Percentiles rank a stretch among this genome's conserved stretches.
These are phyloP conservation scores for Melanophora roralis DNA, from an alignment of 2,888 invertebrate species.

Conservation along the genomic window DNA sequence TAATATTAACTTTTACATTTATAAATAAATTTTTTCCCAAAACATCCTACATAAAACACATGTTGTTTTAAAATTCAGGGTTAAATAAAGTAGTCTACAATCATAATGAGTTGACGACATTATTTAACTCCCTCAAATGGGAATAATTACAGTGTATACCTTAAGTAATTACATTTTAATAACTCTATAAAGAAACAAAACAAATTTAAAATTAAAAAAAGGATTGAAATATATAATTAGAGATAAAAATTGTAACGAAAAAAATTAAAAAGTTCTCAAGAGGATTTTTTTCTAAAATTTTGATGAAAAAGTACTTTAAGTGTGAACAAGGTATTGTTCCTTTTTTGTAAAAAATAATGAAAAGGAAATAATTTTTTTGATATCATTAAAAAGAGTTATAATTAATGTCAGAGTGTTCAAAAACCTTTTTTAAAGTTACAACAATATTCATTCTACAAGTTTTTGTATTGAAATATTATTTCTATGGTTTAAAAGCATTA, in stretches of 20 bases:
- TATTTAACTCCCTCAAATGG: not conserved
- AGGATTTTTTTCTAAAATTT: not conserved
- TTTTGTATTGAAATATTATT: too few relatives aligned
- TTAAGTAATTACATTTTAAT: conserved; percentile 15
- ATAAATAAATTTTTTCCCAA: too few relatives aligned
- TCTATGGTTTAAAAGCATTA: too few relatives aligned
- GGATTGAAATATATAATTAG: not conserved
- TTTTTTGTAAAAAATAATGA: not conserved
- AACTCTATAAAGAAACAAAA: not conserved
- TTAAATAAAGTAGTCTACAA: not conserved
- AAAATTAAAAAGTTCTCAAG: not conserved
- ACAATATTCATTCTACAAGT: too few relatives aligned
- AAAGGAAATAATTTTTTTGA: not conserved
- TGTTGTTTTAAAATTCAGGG: too few relatives aligned
- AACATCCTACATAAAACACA: too few relatives aligned
- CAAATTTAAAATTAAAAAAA: not conserved
- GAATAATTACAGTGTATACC: not conserved
- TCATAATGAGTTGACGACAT: not conserved
- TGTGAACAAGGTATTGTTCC: not conserved
- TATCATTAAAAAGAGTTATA: not conserved
- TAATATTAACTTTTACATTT: too few relatives aligned
- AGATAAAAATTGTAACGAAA: not conserved
- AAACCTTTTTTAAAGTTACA: not conserved
- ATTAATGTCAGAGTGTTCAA: not conserved
- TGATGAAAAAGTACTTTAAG: not conserved